Evolutionary conservation across 2,888 invertebrate genomes (phyloP).

Genomic region (Glyphotaelius pellucidus): DNA sequence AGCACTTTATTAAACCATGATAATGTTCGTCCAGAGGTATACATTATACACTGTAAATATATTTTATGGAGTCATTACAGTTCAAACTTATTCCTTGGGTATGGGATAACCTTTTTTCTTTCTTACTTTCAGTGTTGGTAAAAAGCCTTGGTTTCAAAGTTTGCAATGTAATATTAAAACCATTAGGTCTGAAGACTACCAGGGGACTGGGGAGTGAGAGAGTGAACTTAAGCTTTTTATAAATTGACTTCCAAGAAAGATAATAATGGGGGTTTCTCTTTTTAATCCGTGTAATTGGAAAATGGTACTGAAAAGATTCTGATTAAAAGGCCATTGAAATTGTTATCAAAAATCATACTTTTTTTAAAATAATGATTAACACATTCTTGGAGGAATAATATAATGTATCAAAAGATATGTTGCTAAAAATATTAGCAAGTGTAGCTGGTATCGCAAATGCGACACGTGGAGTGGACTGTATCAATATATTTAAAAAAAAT

Average conservation of each 20-base stretch:
- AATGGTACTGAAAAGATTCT: not conserved
- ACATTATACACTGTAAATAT: conserved; percentile 41
- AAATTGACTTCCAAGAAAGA: conserved; percentile 27
- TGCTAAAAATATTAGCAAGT: too few relatives aligned
- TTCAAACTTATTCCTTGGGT: conserved; percentile 9
- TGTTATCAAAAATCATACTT: too few relatives aligned
- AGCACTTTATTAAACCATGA: conserved; percentile 19
- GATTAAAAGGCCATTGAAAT: not conserved
- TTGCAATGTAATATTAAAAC: conserved; percentile 42
- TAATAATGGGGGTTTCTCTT: conserved; percentile 16
- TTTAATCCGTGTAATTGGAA: not conserved
- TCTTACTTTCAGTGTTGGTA: conserved; percentile 7
- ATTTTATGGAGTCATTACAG: conserved; percentile 44
- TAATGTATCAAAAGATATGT: too few relatives aligned
- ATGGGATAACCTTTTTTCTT: conserved; percentile 10
- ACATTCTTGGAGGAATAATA: too few relatives aligned
- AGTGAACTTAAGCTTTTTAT: conserved; percentile 35
- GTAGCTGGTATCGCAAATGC: too few relatives aligned
- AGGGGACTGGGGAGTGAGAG: not conserved
- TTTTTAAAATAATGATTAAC: too few relatives aligned
- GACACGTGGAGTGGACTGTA: too few relatives aligned
- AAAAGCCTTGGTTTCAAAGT: conserved; percentile 3
- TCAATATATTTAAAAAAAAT: too few relatives aligned
- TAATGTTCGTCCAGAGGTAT: not conserved
- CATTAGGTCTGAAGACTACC: conserved; percentile 27